Evolutionary conservation across 2,113 vertebrate species (phyloP).

Genomic region (Motacilla tschutschensis): DNA sequence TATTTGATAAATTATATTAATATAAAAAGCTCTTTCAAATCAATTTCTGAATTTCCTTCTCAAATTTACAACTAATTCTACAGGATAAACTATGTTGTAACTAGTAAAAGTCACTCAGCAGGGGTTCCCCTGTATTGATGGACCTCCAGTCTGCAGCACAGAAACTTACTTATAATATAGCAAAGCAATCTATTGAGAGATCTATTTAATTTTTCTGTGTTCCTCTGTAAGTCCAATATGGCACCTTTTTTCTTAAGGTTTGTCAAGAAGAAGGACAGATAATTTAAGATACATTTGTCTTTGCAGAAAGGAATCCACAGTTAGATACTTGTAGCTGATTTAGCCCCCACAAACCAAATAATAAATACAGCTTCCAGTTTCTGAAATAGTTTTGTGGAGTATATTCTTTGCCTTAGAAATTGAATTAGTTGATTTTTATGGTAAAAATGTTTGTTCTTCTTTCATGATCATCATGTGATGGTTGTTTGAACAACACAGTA

Average conservation of each 20-base stretch:
- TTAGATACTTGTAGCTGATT: background rate
- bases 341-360: background rate
- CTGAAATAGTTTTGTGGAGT: background rate
- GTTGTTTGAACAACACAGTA: background rate
- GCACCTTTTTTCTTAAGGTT: background rate
- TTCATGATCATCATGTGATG: background rate
- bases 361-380: background rate
- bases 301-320: background rate
- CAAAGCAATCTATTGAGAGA: background rate
- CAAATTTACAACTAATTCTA: background rate
- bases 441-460: background rate
- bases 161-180: background rate
- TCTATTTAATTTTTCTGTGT: background rate
- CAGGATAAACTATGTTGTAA: background rate
- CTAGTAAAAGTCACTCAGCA: background rate
- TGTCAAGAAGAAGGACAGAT: background rate
- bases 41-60: background rate
- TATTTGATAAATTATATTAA: background rate
- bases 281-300: background rate
- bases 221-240: background rate
- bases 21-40: background rate
- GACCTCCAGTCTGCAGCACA: accelerated
- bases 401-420: background rate
- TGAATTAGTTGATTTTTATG: background rate
- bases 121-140: background rate